Evolutionary conservation across 2,797 vertebrate genomes (phyloP).

Genomic region (Lutjanus argentimaculatus): DNA sequence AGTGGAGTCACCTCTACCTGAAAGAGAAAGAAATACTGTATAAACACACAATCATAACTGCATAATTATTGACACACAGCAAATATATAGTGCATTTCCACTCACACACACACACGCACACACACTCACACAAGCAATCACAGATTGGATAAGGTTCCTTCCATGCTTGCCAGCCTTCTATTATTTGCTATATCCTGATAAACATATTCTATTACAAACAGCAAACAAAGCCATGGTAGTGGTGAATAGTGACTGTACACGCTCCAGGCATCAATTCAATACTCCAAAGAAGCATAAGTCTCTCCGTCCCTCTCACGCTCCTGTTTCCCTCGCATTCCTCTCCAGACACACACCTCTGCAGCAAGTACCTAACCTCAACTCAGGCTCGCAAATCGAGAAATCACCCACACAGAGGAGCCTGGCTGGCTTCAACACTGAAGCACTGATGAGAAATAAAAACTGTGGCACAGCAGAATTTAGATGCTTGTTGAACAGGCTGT

Average conservation of each 20-base stretch:
- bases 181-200: conserved; percentile 23
- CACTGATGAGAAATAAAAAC: conserved; percentile 1
- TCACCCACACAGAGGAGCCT: conserved; percentile 64
- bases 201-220: conserved; percentile 35
- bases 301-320: conserved; percentile 15
- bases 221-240: conserved; percentile 26
- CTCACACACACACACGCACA: background rate
- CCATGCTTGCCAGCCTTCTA: conserved; percentile 13
- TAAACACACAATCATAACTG: conserved; percentile 1
- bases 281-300: conserved; percentile 36
- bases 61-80: conserved; percentile 16
- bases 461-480: conserved; percentile 37
- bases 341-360: conserved; percentile 67
- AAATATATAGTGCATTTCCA: conserved; percentile 12
- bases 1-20: conserved; percentile 87
- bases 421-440: conserved; percentile 40
- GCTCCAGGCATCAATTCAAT: conserved; percentile 40
- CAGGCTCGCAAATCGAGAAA: conserved; percentile 38
- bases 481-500: conserved; percentile 24
- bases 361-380: conserved; percentile 47
- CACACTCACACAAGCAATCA: conserved; percentile 19
- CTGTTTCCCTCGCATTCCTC: conserved; percentile 38
- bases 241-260: conserved; percentile 21
- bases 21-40: conserved; percentile 31
- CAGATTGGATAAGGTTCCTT: conserved; percentile 15